Conservation (phyloP, 92 coral and sea anemone species). For the Palythoa heliodiscus region DNA sequence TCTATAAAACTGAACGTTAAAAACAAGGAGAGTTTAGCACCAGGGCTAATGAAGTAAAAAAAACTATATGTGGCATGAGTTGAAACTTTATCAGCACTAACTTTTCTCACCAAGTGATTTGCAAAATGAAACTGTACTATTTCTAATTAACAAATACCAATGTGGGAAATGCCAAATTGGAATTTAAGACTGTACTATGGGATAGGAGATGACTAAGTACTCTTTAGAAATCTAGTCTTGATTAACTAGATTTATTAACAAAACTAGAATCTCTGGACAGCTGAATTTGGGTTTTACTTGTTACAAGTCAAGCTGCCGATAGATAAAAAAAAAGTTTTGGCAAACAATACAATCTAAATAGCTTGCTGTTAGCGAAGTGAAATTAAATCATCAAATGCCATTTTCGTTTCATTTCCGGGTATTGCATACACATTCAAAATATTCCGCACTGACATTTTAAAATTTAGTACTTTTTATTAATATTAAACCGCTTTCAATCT, state of each 20-base stretch:
- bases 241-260: neutral
- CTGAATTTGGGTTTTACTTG: neutral
- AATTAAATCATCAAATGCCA: neutral
- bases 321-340: neutral
- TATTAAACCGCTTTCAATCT: neutral
- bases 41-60: neutral
- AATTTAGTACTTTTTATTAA: neutral
- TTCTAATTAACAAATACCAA: neutral
- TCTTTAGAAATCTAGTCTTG: neutral
- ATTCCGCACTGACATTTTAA: neutral
- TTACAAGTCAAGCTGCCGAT: neutral
- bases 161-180: too few species aligned
- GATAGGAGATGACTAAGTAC: neutral
- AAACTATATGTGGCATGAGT: neutral
- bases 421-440: neutral
- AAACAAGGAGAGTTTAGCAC: neutral
- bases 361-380: constrained; percentile 14
- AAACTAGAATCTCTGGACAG: neutral
- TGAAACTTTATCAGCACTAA: neutral
- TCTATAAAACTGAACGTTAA: neutral
- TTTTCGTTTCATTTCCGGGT: constrained; percentile 27
- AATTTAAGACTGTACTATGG: neutral
- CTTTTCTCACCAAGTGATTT: neutral
- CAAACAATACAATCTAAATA: neutral
- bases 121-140: neutral